Percentiles rank a stretch among this genome's conserved stretches.
These are phyloP conservation scores for Campopleginae sp. DNA, from an alignment of 2,888 invertebrate species.

Conservation along the genomic window DNA sequence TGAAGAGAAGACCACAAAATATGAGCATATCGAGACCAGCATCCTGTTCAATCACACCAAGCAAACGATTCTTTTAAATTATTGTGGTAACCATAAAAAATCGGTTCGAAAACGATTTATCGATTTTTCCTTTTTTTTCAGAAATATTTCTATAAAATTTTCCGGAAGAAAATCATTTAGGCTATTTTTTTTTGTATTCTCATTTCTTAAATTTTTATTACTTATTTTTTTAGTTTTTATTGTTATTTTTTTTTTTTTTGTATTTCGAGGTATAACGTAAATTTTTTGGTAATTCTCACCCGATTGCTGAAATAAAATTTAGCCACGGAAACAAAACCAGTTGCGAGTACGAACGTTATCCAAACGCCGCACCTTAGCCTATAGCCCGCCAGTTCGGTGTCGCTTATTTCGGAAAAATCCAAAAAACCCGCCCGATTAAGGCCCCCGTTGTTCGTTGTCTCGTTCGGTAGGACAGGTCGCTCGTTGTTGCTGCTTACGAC, in stretches of 20 bases:
- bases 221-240: too few species aligned
- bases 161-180: too few species aligned
- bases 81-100: background rate
- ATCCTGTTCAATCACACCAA: conserved; percentile 77
- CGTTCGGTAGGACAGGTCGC: conserved; percentile 74
- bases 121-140: background rate
- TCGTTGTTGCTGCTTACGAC: conserved; percentile 69
- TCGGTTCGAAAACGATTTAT: too few species aligned
- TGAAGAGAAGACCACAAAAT: conserved; percentile 83
- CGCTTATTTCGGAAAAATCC: conserved; percentile 89
- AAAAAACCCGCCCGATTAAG: conserved; percentile 73
- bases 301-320: conserved; percentile 91
- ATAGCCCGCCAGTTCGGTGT: conserved; percentile 87
- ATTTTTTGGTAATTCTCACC: conserved; percentile 80
- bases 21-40: conserved; percentile 87
- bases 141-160: too few species aligned
- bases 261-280: background rate
- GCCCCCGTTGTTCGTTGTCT: conserved; percentile 71
- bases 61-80: background rate
- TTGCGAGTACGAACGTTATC: conserved; percentile 89
- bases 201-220: too few species aligned
- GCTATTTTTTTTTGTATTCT: too few species aligned
- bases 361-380: conserved; percentile 88
- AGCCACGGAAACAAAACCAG: conserved; percentile 89
- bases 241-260: background rate